Percentiles rank a stretch among this genome's conserved stretches.
These are phyloP conservation scores for Odocoileus virginianus DNA, from an alignment of 2,113 vertebrate genomes.

Conservation along the genomic window DNA sequence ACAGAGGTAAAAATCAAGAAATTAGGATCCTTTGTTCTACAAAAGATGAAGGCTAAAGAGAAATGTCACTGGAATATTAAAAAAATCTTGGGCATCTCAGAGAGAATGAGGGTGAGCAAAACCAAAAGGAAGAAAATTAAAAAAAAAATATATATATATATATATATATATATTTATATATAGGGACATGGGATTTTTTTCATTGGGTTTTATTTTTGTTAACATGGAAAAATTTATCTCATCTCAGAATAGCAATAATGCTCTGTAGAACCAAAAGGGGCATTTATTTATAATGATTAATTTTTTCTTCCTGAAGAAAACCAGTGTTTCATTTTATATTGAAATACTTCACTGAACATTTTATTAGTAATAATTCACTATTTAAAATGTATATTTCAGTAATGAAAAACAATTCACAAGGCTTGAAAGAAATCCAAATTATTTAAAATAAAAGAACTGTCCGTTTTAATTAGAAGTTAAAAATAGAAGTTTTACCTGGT, in stretches of 20 bases:
- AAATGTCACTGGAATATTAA: background rate
- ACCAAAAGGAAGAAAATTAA: background rate
- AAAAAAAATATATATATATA: background rate
- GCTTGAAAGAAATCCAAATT: background rate
- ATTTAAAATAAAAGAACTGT: background rate
- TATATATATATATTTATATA: background rate
- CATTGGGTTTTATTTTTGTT: background rate
- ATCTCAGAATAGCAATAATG: background rate
- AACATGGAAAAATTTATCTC: background rate
- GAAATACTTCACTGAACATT: background rate
- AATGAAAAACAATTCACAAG: background rate
- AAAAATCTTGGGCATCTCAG: background rate
- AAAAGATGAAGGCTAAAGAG: background rate
- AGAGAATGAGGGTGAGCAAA: background rate
- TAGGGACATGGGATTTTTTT: background rate
- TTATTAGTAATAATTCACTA: conserved; percentile 2
- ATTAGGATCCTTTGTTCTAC: background rate
- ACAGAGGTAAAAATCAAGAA: background rate
- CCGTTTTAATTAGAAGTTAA: background rate
- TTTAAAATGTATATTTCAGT: background rate
- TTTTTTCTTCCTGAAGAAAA: background rate
- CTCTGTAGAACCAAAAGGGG: background rate
- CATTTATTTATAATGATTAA: background rate
- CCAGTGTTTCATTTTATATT: background rate
- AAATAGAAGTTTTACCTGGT: too few relatives aligned